These are phyloP conservation scores for Motacilla alba DNA, from an alignment of 2,113 vertebrate species.

Conservation along the genomic window DNA sequence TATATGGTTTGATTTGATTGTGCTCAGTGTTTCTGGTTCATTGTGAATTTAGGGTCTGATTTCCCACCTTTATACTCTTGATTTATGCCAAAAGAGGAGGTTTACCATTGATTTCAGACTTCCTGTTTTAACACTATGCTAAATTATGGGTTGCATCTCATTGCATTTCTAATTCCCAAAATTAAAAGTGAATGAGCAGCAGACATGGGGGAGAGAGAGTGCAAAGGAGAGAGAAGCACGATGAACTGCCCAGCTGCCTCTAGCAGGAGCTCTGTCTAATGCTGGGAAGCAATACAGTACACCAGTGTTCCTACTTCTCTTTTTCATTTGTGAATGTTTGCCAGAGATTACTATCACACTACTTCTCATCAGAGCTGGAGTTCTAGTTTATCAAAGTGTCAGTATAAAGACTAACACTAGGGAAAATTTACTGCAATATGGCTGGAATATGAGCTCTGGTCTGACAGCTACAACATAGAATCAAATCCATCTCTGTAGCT, in stretches of 20 bases:
- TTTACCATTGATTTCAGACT: background rate
- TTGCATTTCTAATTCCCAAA: background rate
- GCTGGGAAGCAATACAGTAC: background rate
- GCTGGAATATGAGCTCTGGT: conserved; percentile 4
- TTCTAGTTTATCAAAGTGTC: conserved; percentile 67
- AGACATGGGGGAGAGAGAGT: background rate
- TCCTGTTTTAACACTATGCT: background rate
- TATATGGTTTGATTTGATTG: conserved; percentile 18
- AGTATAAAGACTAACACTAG: conserved; percentile 42
- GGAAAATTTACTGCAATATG: conserved; percentile 44
- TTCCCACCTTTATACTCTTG: background rate
- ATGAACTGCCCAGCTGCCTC: background rate
- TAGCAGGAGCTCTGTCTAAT: background rate
- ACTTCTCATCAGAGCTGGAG: conserved; percentile 48
- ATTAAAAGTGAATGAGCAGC: background rate
- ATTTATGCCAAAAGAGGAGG: background rate
- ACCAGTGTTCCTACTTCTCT: background rate
- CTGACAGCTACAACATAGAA: conserved; percentile 14
- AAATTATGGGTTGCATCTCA: background rate
- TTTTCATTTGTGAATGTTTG: conserved; percentile 42
- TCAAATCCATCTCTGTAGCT: background rate
- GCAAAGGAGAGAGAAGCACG: fast-evolving
- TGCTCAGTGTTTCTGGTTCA: background rate
- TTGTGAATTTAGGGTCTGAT: background rate
- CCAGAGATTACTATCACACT: conserved; percentile 52